phyloP scores from a whole-genome alignment of 1,140 invertebrate species.

The Metaphire vulgaris region DNA sequence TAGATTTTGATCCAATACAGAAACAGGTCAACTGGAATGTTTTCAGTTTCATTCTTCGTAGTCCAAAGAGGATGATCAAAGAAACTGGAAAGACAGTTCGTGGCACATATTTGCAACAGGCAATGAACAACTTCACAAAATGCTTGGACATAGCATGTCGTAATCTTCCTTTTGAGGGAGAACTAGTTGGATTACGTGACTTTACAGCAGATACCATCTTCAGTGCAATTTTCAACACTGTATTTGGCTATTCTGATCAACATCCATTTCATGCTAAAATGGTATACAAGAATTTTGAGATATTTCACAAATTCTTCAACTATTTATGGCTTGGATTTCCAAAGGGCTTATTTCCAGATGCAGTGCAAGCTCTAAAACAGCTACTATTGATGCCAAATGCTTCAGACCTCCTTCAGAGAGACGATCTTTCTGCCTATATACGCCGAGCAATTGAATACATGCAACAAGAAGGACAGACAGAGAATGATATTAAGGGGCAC shows the following conservation, averaged over 20 bases:
- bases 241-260: constrained; percentile 42
- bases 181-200: constrained; percentile 41
- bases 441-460: constrained; percentile 45
- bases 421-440: constrained; percentile 48
- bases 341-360: constrained; percentile 44
- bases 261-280: constrained; percentile 39
- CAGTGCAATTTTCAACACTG: constrained; percentile 48
- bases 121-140: constrained; percentile 37
- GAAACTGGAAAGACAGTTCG: constrained; percentile 48
- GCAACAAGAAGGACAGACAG: constrained; percentile 40
- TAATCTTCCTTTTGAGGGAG: constrained; percentile 28
- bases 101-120: constrained; percentile 40
- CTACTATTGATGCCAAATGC: constrained; percentile 42
- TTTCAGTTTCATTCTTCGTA: constrained; percentile 44
- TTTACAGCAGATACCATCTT: constrained; percentile 48
- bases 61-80: constrained; percentile 47
- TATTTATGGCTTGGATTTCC: constrained; percentile 50
- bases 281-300: constrained; percentile 46
- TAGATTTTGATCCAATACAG: constrained; percentile 52
- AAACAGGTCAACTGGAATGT: constrained; percentile 51
- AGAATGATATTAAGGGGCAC: constrained; percentile 49
- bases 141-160: constrained; percentile 37
- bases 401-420: constrained; percentile 38
- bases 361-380: constrained; percentile 40
- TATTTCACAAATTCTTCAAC: constrained; percentile 52